Percentiles rank a stretch among this genome's conserved stretches.
Conservation (phyloP, 2,888 invertebrate species). For the Lasioglossum zephyrum region DNA sequence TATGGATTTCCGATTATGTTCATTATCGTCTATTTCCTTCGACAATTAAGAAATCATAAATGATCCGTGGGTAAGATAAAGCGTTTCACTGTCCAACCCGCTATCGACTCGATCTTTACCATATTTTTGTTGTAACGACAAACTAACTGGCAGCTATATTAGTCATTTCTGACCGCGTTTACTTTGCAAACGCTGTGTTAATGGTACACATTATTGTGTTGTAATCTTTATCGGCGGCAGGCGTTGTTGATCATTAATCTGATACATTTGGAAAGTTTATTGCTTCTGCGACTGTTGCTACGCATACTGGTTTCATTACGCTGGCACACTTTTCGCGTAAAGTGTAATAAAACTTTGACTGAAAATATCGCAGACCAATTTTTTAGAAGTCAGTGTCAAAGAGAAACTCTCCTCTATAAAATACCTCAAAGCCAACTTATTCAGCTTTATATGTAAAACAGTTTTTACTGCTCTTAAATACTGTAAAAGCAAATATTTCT, state of each 20-base stretch:
- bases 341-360: not conserved
- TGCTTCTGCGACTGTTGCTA: not conserved
- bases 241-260: not conserved
- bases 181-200: not conserved
- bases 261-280: conserved; percentile 1
- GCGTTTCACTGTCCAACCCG: not conserved
- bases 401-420: not conserved
- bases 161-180: not conserved
- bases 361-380: not conserved
- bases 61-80: not conserved
- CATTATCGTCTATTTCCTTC: not conserved
- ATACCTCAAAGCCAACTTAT: not conserved
- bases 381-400: not conserved
- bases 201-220: not conserved
- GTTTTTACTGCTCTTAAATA: not conserved
- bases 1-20: not conserved
- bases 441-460: not conserved
- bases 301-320: not conserved
- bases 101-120: not conserved
- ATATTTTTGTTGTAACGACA: conserved; percentile 3
- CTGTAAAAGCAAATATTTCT: no score
- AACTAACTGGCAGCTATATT: not conserved
- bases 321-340: not conserved
- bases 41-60: not conserved
- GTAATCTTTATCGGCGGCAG: not conserved